Percentiles rank a stretch among this genome's conserved stretches.
Conservation (phyloP, 2,888 invertebrate genomes). For the Pterobdella sp. region DNA sequence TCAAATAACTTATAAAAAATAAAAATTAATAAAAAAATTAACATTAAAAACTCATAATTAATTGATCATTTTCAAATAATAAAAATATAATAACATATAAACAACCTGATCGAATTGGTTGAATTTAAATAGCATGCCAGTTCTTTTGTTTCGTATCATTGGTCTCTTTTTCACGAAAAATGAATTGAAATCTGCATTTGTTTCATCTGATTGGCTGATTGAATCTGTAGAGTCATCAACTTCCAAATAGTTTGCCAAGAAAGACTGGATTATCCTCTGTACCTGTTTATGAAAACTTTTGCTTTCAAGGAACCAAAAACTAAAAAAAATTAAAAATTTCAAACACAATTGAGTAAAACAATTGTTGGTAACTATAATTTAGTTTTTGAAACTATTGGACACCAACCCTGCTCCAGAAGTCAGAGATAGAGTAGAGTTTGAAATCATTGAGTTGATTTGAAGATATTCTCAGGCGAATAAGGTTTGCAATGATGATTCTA, state of each 20-base stretch:
- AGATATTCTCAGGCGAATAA: conserved; percentile 42
- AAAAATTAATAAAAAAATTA: neutral
- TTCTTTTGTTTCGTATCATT: conserved; percentile 48
- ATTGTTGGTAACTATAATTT: too few relatives aligned
- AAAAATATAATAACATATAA: neutral
- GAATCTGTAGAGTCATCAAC: conserved; percentile 60
- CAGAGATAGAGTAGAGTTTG: conserved; percentile 62
- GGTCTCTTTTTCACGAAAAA: conserved; percentile 53
- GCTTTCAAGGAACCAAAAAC: too few relatives aligned
- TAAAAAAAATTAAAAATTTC: too few relatives aligned
- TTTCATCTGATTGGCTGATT: conserved; percentile 39
- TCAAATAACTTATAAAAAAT: neutral
- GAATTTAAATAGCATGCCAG: conserved; percentile 60
- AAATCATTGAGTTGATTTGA: conserved; percentile 34
- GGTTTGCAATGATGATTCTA: conserved; percentile 57
- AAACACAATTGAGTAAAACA: too few relatives aligned
- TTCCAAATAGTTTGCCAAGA: conserved; percentile 77
- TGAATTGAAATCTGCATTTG: conserved; percentile 49
- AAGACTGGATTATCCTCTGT: conserved; percentile 23
- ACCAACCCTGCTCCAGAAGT: conserved; percentile 72
- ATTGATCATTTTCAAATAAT: neutral
- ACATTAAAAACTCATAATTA: neutral
- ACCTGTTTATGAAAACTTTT: too few relatives aligned
- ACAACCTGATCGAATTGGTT: conserved; percentile 60
- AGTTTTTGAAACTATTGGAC: too few relatives aligned